Evolutionary conservation across 1,140 invertebrate genomes (phyloP).

Genomic region (Sipha flava): DNA sequence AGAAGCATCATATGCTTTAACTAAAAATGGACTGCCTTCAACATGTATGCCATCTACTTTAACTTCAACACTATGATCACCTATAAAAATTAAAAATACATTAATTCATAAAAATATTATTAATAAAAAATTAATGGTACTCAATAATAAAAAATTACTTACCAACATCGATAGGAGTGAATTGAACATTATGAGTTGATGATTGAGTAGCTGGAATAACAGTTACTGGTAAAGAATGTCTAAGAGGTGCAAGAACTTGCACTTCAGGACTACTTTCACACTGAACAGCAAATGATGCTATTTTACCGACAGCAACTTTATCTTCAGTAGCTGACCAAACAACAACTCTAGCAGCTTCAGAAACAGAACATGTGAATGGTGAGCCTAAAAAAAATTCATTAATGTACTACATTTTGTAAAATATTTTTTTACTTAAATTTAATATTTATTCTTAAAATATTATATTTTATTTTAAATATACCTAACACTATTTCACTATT

Average conservation of each 20-base stretch:
- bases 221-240: slow-evolving; percentile 58
- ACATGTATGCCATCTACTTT: slow-evolving; percentile 71
- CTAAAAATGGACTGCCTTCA: slow-evolving; percentile 85
- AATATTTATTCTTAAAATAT: too few relatives aligned
- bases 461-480: too few relatives aligned
- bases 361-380: slow-evolving; percentile 63
- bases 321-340: slow-evolving; percentile 61
- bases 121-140: background rate
- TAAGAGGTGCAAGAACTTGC: slow-evolving; percentile 62
- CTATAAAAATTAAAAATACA: slow-evolving; percentile 42
- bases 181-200: slow-evolving; percentile 59
- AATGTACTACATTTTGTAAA: background rate
- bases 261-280: slow-evolving; percentile 64
- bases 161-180: slow-evolving; percentile 82
- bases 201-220: slow-evolving; percentile 44
- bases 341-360: slow-evolving; percentile 65
- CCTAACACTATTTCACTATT: too few relatives aligned
- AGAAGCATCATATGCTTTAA: slow-evolving; percentile 90
- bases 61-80: slow-evolving; percentile 87
- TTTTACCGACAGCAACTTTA: slow-evolving; percentile 80
- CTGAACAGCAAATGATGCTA: slow-evolving; percentile 77
- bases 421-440: background rate
- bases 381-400: slow-evolving; percentile 45
- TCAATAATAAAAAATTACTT: slow-evolving; percentile 38
- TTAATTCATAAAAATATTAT: background rate